A percentile compares a stretch with the other conserved stretches of the same genome.
These are phyloP conservation scores for Drosophila helvetica DNA, from an alignment of 2,888 invertebrate genomes.

Conservation along the genomic window DNA sequence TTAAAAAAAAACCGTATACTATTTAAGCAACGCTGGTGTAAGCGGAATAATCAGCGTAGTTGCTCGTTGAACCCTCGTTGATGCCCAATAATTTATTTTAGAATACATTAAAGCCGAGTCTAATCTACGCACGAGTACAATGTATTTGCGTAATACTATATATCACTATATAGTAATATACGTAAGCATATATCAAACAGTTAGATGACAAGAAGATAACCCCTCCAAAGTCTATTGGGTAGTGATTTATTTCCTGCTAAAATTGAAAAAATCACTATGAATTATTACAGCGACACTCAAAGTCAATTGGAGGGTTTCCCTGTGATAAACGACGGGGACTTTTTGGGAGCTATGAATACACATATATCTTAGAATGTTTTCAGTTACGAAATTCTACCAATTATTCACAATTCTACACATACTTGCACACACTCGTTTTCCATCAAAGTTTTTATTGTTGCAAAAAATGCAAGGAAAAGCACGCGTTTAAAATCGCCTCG, in stretches of 20 bases:
- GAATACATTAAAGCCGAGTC: constrained; percentile 8
- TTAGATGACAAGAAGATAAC: constrained; percentile 24
- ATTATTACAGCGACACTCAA: not conserved
- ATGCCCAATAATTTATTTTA: constrained; percentile 2
- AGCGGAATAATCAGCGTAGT: not conserved
- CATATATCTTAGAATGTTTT: not conserved
- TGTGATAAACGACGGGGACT: not conserved
- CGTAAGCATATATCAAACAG: not conserved
- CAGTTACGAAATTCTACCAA: not conserved
- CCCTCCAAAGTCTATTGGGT: constrained; percentile 2
- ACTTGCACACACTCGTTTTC: not conserved
- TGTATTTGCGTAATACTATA: constrained; percentile 7
- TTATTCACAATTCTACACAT: not conserved
- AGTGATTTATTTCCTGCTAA: constrained; percentile 1
- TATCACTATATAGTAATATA: not conserved
- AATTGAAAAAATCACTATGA: not conserved
- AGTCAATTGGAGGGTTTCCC: not conserved
- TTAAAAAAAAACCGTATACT: constrained; percentile 3
- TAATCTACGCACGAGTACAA: not conserved
- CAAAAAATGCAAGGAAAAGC: constrained; percentile 2
- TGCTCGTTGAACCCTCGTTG: constrained; percentile 1
- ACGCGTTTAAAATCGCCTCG: constrained; percentile 21
- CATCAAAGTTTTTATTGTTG: not conserved
- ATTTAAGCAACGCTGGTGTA: not conserved
- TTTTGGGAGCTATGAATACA: not conserved